Evolutionary conservation across 2,797 vertebrate genomes (phyloP).

Genomic region (Cyclopterus lumpus): DNA sequence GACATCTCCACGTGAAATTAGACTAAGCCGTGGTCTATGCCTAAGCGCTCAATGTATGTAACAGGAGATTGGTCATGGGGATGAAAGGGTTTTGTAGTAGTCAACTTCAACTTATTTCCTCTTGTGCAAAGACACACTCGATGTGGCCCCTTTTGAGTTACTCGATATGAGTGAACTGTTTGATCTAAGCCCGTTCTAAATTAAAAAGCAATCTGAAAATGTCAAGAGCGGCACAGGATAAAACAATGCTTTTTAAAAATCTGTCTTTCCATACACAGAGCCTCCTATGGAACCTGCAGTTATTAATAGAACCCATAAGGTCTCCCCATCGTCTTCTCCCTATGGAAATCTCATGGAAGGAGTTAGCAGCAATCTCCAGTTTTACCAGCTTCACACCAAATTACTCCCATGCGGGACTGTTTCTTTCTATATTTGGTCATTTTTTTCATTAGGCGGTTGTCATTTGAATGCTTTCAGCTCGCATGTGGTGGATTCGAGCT

Average conservation of each 20-base stretch:
- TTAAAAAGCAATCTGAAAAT: conserved; percentile 49
- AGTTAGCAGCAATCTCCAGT: conserved; percentile 16
- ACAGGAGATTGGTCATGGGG: conserved; percentile 64
- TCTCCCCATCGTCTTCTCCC: conserved; percentile 26
- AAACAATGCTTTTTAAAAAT: conserved; percentile 39
- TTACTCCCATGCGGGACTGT: conserved; percentile 13
- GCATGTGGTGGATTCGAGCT: conserved; percentile 36
- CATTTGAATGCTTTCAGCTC: conserved; percentile 39
- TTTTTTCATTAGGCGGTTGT: conserved; percentile 37
- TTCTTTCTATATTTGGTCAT: conserved; percentile 25
- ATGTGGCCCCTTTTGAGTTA: conserved; percentile 31
- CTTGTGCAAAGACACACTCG: conserved; percentile 36
- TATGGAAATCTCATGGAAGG: conserved; percentile 25
- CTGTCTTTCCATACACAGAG: conserved; percentile 29
- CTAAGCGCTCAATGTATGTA: conserved; percentile 55
- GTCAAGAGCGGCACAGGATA: conserved; percentile 25
- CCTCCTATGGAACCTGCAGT: conserved; percentile 31
- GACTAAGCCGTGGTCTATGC: conserved; percentile 36
- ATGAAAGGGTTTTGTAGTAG: conserved; percentile 61
- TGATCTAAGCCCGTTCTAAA: conserved; percentile 45
- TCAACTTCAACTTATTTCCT: conserved; percentile 45
- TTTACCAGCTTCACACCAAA: conserved; percentile 25
- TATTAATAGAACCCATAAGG: conserved; percentile 53
- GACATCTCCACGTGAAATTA: conserved; percentile 60
- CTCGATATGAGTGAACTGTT: conserved; percentile 48